These are phyloP conservation scores for Diaprepes abbreviatus DNA, from an alignment of 2,888 invertebrate species.

Conservation along the genomic window DNA sequence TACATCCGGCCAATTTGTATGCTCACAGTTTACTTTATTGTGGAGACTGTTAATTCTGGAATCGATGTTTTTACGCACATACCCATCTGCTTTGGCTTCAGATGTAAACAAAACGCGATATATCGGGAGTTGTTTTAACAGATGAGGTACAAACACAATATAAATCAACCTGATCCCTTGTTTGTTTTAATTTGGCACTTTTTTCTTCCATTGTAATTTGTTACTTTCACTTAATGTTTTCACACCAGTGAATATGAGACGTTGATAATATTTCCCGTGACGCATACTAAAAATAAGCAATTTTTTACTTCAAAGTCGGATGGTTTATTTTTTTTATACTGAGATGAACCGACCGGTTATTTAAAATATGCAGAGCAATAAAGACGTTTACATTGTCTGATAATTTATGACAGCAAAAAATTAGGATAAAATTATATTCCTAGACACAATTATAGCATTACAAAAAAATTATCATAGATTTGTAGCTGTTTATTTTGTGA, in stretches of 20 bases:
- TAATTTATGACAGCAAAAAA: too few relatives aligned
- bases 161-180: slow-evolving; percentile 25
- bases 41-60: slow-evolving; percentile 38
- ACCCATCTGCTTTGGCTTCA: slow-evolving; percentile 34
- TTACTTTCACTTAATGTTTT: slow-evolving; percentile 34
- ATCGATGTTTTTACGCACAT: slow-evolving; percentile 30
- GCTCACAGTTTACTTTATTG: slow-evolving; percentile 41
- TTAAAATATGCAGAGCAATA: background rate
- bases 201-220: slow-evolving; percentile 37
- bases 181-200: slow-evolving; percentile 42
- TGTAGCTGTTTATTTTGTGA: too few relatives aligned
- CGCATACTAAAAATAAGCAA: too few relatives aligned
- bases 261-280: background rate
- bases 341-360: background rate
- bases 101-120: slow-evolving; percentile 34
- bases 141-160: slow-evolving; percentile 41
- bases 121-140: slow-evolving; percentile 39
- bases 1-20: slow-evolving; percentile 25
- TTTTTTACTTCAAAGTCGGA: background rate
- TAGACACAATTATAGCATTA: too few relatives aligned
- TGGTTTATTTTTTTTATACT: background rate
- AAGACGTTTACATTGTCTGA: too few relatives aligned
- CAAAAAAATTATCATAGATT: too few relatives aligned
- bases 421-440: too few relatives aligned
- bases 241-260: slow-evolving; percentile 4